Percentiles rank a stretch among this genome's conserved stretches.
Evolutionary conservation across 2,113 vertebrate species (phyloP).

Genomic region (Saccopteryx bilineata): DNA sequence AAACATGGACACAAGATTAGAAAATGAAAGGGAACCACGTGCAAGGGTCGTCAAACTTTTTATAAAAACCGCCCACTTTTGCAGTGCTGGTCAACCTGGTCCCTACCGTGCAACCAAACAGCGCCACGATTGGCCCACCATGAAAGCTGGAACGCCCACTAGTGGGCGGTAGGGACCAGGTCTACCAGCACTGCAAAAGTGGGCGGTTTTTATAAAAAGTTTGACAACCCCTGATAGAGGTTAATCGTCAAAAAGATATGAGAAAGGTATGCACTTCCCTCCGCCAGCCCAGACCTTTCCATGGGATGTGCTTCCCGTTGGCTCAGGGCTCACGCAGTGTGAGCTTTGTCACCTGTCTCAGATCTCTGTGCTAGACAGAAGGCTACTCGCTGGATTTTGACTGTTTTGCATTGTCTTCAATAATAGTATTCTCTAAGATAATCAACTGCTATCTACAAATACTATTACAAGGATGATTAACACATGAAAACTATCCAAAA

Average conservation of each 20-base stretch:
- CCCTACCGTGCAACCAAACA: too few relatives aligned
- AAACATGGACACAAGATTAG: neutral
- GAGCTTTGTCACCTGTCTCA: neutral
- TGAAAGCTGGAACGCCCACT: too few relatives aligned
- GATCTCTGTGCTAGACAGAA: neutral
- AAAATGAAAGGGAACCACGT: neutral
- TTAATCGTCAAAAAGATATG: neutral
- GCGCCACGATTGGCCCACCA: too few relatives aligned
- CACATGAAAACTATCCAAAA: neutral
- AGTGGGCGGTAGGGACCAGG: too few relatives aligned
- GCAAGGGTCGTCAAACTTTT: too few relatives aligned
- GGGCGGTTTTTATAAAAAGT: too few relatives aligned
- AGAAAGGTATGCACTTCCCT: neutral
- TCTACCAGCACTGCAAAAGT: too few relatives aligned
- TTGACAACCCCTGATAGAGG: too few relatives aligned
- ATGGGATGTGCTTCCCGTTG: neutral
- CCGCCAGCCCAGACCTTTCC: neutral
- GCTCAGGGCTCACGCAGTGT: neutral
- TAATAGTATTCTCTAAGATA: conserved; percentile 11
- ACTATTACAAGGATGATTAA: neutral
- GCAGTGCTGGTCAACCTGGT: too few relatives aligned
- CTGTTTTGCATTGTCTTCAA: neutral
- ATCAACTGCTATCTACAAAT: conserved; percentile 9
- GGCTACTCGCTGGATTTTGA: neutral
- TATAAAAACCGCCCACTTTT: too few relatives aligned